Base-by-base conservation (phyloP, 2,888 invertebrate genomes). In the Ceramica pisi region DNA sequence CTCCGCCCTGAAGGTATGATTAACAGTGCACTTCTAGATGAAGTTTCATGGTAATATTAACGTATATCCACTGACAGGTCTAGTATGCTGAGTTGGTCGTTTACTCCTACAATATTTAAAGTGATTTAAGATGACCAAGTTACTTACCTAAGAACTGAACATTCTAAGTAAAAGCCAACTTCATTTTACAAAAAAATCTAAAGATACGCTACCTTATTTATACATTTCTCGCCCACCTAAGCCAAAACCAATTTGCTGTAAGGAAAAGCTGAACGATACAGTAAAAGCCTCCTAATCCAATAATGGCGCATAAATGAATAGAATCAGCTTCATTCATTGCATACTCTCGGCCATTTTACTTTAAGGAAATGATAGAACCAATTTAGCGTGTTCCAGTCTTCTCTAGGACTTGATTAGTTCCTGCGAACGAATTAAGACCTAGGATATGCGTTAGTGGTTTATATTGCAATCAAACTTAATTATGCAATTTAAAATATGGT, bases 351-450 rank as follows among this genome's bases (percentile, higher is more conserved):
- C 55, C 62, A 72, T 72, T 71, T 79, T 51, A 66, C 71, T 71
- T 51, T 35, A 21, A 66, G 72, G 67, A 72, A 66, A 77, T 79
- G 21, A 63, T 59, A 50, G 59, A 68, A 72, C 72, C 77, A 80
- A 80, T 80, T 72, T 64, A 76, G 59, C 77, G 26, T 55, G 57
- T 71, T 61, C 46, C 16, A 79, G 72, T 76, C 72, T 79, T 72
- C 71, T 80, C 71, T 63, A 67, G 50, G 44, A 56, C 67, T 81
- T 63, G 76, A 81, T 81, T 77, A 66, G 62, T 41, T 80, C 72
- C 48, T 66, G 55, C 38, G 50, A 19, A 62, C 56, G 63, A 67
- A 62, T 79, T 72, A 72, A 72, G 46, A 51, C 65, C 48, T 66
- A 66, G 68, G 67, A 68, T 66, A 26, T 66, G n/a, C 59, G 46